These are phyloP conservation scores for Caradrina kadenii DNA, from an alignment of 2,888 invertebrate species.

Conservation along the genomic window DNA sequence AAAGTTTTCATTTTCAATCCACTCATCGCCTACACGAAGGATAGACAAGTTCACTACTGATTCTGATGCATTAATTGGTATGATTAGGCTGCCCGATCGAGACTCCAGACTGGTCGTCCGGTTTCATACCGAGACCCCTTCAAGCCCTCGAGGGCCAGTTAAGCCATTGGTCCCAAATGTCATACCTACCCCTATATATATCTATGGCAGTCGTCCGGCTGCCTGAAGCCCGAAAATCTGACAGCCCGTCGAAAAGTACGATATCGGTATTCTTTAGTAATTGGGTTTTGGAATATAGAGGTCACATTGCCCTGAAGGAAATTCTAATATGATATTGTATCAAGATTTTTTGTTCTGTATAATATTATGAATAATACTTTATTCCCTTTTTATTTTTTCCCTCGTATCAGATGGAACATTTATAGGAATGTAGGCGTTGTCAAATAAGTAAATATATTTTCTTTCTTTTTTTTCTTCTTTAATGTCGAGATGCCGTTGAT, in stretches of 20 bases:
- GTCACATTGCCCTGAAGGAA: background rate
- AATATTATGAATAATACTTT: background rate
- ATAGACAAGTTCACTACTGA: too few species aligned
- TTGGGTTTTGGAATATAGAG: constrained; percentile 5
- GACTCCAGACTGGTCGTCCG: background rate
- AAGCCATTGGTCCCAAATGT: constrained; percentile 25
- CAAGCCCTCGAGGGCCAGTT: background rate
- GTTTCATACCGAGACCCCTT: constrained; percentile 9
- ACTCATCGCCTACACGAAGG: too few species aligned
- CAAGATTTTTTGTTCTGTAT: background rate
- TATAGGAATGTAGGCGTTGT: background rate
- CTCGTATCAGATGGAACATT: too few species aligned
- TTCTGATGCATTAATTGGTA: background rate
- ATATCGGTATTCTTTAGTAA: constrained; percentile 28
- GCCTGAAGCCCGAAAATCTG: constrained; percentile 28
- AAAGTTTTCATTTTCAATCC: too few species aligned
- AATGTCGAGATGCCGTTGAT: too few species aligned
- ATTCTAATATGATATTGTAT: background rate
- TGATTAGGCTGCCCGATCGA: background rate
- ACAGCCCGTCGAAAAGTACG: constrained; percentile 23
- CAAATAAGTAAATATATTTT: background rate
- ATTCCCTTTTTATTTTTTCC: too few species aligned
- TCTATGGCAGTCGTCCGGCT: constrained; percentile 16
- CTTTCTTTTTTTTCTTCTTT: too few species aligned
- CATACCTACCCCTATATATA: constrained; percentile 17